These are phyloP conservation scores for Petrocephalus microphthalmus DNA, from an alignment of 2,113 vertebrate genomes.

Conservation along the genomic window DNA sequence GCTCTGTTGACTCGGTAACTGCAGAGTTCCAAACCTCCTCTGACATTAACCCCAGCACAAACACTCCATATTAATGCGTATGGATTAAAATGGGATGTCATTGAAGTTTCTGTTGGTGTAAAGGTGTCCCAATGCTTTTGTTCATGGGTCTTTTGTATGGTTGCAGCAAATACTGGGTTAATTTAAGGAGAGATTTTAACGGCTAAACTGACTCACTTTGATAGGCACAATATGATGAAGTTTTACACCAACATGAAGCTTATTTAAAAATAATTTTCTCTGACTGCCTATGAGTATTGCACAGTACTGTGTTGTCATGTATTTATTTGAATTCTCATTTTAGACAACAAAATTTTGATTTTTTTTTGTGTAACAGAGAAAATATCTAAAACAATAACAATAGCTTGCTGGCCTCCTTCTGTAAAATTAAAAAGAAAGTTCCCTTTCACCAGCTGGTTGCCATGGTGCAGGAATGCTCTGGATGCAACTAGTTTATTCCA, in stretches of 20 bases:
- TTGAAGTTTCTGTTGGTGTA: too few relatives aligned
- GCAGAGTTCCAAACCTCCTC: too few relatives aligned
- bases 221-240: background rate
- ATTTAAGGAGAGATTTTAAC: background rate
- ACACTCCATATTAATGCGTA: too few relatives aligned
- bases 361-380: background rate
- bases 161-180: background rate
- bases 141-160: too few relatives aligned
- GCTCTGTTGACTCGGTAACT: too few relatives aligned
- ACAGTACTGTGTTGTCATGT: background rate
- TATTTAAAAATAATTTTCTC: background rate
- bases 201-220: background rate
- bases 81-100: too few relatives aligned
- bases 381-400: background rate
- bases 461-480: conserved; percentile 18
- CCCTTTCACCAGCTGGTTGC: conserved; percentile 8
- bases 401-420: background rate
- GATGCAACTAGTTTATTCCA: conserved; percentile 4
- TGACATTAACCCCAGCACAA: too few relatives aligned
- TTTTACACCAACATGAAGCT: background rate
- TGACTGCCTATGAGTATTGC: background rate
- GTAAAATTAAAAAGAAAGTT: background rate
- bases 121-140: too few relatives aligned
- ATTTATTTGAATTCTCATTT: background rate
- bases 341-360: background rate